phyloP scores from a whole-genome alignment of 2,113 vertebrate species.

The Rhea americana region DNA sequence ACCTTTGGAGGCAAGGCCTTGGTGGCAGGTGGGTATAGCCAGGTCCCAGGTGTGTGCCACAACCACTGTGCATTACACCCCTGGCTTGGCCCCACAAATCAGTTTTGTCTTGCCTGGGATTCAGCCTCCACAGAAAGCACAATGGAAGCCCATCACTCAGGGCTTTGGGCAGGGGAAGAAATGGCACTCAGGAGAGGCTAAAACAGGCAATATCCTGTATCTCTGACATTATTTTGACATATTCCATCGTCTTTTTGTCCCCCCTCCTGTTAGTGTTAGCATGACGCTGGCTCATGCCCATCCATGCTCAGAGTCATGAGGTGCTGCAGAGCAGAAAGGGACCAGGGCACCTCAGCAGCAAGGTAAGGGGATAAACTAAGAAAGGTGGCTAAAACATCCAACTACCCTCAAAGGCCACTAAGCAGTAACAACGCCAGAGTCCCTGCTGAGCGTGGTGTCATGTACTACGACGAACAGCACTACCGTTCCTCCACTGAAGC shows the following conservation, averaged over 20 bases:
- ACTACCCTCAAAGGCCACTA: not conserved
- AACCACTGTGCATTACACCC: not conserved
- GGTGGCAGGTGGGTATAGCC: not conserved
- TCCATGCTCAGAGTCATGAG: not conserved
- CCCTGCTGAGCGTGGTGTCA: rapidly evolving
- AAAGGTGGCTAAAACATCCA: not conserved
- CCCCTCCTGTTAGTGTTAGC: not conserved
- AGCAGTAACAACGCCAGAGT: rapidly evolving
- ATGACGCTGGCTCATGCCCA: not conserved
- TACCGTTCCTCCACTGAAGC: not conserved
- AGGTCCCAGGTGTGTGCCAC: not conserved
- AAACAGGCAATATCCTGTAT: too few species aligned
- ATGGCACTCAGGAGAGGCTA: too few species aligned
- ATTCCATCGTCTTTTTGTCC: not conserved
- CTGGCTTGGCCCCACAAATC: not conserved
- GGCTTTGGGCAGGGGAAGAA: too few species aligned
- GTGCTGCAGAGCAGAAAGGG: not conserved
- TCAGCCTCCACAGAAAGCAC: not conserved
- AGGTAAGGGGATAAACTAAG: not conserved
- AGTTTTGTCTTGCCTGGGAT: not conserved
- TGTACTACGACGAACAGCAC: not conserved
- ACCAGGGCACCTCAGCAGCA: not conserved
- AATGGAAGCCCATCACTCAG: not conserved
- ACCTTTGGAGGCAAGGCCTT: too few species aligned
- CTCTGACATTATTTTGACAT: not conserved